These are phyloP conservation scores for Axinella damicornis DNA, from an alignment of 37 sponge, comb jelly and placozoan genomes.

Conservation along the genomic window DNA sequence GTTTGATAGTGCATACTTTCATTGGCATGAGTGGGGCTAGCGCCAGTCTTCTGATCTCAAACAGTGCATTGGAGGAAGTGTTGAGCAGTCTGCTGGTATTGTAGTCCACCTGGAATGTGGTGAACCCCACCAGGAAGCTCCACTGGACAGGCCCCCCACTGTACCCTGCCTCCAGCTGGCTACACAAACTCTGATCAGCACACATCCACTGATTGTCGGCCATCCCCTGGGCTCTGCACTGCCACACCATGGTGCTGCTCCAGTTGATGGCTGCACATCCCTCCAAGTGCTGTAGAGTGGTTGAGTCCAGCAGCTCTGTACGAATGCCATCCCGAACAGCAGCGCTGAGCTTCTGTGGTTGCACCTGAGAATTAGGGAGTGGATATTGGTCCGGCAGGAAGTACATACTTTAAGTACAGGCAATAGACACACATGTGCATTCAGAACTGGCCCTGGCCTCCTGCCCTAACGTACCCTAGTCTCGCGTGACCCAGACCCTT, in stretches of 20 bases:
- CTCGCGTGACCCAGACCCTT: too few relatives aligned
- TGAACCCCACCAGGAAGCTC: not conserved
- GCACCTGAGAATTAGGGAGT: constrained; percentile 15
- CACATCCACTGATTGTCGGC: not conserved
- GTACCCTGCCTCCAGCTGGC: constrained; percentile 40
- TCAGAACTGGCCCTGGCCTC: too few relatives aligned
- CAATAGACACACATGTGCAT: not conserved
- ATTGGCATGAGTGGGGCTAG: constrained; percentile 68
- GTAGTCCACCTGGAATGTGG: constrained; percentile 32
- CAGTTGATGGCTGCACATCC: constrained; percentile 56
- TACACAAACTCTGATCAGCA: not conserved
- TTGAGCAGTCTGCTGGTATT: not conserved
- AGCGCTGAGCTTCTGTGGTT: constrained; percentile 60
- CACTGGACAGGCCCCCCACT: not conserved
- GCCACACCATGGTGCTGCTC: constrained; percentile 42
- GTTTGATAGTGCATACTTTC: constrained; percentile 47
- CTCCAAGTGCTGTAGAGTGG: constrained; percentile 40
- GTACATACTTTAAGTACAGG: too few relatives aligned
- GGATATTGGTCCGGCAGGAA: not conserved
- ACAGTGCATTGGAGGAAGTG: not conserved
- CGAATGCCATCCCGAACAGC: constrained; percentile 52
- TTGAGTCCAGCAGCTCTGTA: constrained; percentile 46
- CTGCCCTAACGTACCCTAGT: too few relatives aligned
- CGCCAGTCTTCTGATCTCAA: constrained; percentile 56
- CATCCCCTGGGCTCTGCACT: constrained; percentile 3